phyloP scores from a whole-genome alignment of 2,113 vertebrate species.

The Lagopus leucura region DNA sequence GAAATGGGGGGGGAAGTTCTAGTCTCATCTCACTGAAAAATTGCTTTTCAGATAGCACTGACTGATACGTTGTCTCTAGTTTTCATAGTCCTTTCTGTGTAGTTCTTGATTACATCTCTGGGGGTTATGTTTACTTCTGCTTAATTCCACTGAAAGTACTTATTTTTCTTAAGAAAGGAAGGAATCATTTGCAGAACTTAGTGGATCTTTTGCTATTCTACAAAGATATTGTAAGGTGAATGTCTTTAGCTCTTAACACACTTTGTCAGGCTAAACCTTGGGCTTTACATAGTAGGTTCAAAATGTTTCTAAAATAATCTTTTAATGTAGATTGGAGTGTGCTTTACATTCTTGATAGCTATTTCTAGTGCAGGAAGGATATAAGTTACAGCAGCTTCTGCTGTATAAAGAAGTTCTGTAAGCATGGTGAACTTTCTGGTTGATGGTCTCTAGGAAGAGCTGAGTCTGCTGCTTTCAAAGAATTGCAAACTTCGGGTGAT shows the following conservation, averaged over 20 bases:
- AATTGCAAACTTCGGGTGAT: neutral
- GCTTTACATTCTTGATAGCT: neutral
- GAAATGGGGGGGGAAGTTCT: neutral
- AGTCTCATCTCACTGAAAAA: neutral
- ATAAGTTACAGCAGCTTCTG: neutral
- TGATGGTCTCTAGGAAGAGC: neutral
- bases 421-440: neutral
- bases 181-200: neutral
- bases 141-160: neutral
- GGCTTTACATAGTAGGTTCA: neutral
- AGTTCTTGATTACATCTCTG: neutral
- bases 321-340: neutral
- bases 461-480: neutral
- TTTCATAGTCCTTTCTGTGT: neutral
- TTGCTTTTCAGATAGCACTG: neutral
- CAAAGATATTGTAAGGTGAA: neutral
- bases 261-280: neutral
- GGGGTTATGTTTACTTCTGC: neutral
- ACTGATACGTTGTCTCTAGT: neutral
- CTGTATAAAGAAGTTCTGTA: neutral
- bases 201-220: neutral
- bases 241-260: neutral
- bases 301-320: neutral
- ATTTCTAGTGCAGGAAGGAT: neutral
- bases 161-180: neutral